Conservation (phyloP, 2,888 invertebrate genomes). For the Cryptus viduatorius region DNA sequence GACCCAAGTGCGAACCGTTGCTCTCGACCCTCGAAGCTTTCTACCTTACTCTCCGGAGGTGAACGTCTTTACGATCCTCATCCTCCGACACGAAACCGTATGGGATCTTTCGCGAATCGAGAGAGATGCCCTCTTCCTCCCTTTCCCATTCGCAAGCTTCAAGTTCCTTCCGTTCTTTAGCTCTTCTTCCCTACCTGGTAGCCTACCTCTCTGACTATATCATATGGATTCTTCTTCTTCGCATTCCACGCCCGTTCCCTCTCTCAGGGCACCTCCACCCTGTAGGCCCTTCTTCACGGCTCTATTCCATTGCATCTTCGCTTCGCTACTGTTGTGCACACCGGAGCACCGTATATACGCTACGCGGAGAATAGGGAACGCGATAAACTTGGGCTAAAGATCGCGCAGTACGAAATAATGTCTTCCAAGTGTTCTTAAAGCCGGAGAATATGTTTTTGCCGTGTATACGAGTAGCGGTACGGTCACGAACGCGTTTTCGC, state of each 20-base stretch:
- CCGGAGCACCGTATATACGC: background rate
- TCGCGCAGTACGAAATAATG: slow-evolving; percentile 3
- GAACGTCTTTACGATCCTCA: slow-evolving; percentile 60
- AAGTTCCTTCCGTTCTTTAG: slow-evolving; percentile 21
- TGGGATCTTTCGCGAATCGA: slow-evolving; percentile 48
- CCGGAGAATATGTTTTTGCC: background rate
- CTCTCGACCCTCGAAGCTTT: slow-evolving; percentile 43
- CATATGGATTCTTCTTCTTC: slow-evolving; percentile 15
- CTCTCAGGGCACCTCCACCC: background rate
- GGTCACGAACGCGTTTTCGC: slow-evolving; percentile 29
- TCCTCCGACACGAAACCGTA: slow-evolving; percentile 38
- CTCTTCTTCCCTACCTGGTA: background rate
- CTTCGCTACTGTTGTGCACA: background rate
- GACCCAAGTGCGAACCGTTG: slow-evolving; percentile 62
- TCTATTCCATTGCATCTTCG: background rate
- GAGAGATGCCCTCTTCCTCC: slow-evolving; percentile 13
- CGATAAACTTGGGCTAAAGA: slow-evolving; percentile 32
- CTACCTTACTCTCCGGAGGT: slow-evolving; percentile 23
- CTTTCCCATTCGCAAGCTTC: background rate
- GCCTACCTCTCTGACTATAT: background rate
- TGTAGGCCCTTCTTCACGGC: slow-evolving; percentile 2
- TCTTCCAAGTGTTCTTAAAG: background rate
- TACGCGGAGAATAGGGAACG: background rate
- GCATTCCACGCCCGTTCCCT: slow-evolving; percentile 26
- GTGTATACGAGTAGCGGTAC: background rate